phyloP scores from a whole-genome alignment of 1,140 invertebrate species.

The Galleria mellonella region DNA sequence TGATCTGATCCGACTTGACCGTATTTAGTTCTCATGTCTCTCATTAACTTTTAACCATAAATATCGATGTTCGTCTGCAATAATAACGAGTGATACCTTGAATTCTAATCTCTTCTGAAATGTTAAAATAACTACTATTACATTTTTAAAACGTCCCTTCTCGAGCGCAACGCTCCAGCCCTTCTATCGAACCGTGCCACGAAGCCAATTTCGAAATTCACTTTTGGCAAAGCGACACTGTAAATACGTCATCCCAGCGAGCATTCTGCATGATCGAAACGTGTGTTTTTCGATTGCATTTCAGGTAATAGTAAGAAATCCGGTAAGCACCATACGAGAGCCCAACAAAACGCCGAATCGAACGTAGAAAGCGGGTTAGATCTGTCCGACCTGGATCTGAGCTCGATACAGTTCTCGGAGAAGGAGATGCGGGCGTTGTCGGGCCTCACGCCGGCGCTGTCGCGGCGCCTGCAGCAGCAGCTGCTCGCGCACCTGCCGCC shows the following conservation, averaged over 20 bases:
- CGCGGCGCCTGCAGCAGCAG: conserved; percentile 78
- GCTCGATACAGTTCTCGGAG: conserved; percentile 78
- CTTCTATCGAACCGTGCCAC: neutral
- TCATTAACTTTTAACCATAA: conserved; percentile 56
- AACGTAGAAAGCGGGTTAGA: conserved; percentile 73
- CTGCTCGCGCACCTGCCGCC: conserved; percentile 78
- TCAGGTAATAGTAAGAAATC: conserved; percentile 65
- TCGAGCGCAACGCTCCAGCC: neutral
- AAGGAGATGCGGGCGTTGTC: conserved; percentile 79
- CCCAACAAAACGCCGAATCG: conserved; percentile 25
- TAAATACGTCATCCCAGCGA: conserved; percentile 59
- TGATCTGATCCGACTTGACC: conserved; percentile 44
- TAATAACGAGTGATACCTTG: no score
- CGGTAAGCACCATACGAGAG: conserved; percentile 35
- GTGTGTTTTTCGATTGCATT: conserved; percentile 72
- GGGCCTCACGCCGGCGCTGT: conserved; percentile 78
- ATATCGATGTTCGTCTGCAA: conserved; percentile 29
- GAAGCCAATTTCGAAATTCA: conserved; percentile 7
- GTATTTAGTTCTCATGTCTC: conserved; percentile 8
- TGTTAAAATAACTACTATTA: no score
- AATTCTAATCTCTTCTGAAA: no score
- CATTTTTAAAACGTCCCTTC: no score
- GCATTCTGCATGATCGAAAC: conserved; percentile 73
- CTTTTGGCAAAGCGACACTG: conserved; percentile 33
- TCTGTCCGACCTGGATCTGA: conserved; percentile 78